These are phyloP conservation scores for Arizona elegans DNA, from an alignment of 2,113 vertebrate genomes.

Conservation along the genomic window DNA sequence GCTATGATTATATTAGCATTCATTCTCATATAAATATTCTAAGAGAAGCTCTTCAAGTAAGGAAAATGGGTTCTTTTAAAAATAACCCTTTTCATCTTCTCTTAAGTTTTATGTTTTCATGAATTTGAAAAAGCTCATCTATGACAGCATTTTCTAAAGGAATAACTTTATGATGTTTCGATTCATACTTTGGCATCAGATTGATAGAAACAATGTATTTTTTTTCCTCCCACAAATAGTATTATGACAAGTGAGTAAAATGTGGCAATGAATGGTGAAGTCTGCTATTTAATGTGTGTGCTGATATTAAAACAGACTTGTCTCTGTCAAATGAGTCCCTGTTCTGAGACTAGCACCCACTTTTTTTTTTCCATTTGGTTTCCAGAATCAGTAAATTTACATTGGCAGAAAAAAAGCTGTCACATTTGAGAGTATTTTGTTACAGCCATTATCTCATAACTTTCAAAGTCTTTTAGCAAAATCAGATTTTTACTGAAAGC, in stretches of 20 bases:
- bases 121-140: constrained; percentile 15
- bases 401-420: constrained; percentile 72
- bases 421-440: constrained; percentile 71
- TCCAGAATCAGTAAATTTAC: constrained; percentile 69
- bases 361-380: constrained; percentile 65
- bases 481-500: constrained; percentile 71
- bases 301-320: constrained; percentile 58
- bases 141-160: constrained; percentile 32
- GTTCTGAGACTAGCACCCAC: constrained; percentile 63
- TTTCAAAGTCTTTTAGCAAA: constrained; percentile 74
- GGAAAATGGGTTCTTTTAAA: neutral
- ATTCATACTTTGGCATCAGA: constrained; percentile 42
- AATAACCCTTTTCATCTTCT: neutral
- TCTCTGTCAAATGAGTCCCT: constrained; percentile 61
- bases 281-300: constrained; percentile 52
- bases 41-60: neutral
- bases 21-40: neutral
- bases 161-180: constrained; percentile 24
- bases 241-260: constrained; percentile 56
- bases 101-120: neutral
- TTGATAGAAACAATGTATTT: constrained; percentile 46
- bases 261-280: constrained; percentile 48
- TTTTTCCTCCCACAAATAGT: neutral
- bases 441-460: constrained; percentile 75
- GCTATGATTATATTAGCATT: neutral